phyloP scores from a whole-genome alignment of 2,888 invertebrate genomes.

The Tribolium freemani region DNA sequence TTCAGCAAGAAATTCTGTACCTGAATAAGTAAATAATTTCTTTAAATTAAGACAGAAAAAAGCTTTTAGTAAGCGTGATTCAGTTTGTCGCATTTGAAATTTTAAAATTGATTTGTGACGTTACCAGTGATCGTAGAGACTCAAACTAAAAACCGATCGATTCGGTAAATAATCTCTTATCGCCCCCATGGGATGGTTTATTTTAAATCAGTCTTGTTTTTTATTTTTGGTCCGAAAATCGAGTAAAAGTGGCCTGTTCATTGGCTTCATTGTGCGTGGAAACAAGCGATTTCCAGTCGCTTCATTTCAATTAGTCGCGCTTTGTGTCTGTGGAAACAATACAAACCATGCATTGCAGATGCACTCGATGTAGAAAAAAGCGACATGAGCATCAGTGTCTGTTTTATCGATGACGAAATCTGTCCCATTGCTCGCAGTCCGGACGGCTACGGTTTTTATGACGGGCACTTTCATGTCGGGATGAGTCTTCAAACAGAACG shows the following conservation, averaged over 20 bases:
- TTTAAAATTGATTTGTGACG: not conserved
- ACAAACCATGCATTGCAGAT: slow-evolving; percentile 96
- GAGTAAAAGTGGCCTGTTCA: not conserved
- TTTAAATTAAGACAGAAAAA: not conserved
- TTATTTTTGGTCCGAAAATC: not conserved
- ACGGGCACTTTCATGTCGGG: slow-evolving; percentile 97
- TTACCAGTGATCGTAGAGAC: not conserved
- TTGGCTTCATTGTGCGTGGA: not conserved
- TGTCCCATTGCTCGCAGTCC: slow-evolving; percentile 80
- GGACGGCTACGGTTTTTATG: slow-evolving; percentile 84
- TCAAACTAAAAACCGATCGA: no score
- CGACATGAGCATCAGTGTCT: slow-evolving; percentile 95
- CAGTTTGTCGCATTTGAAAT: not conserved
- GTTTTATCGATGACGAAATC: slow-evolving; percentile 90
- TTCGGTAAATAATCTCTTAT: no score
- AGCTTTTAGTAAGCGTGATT: no score
- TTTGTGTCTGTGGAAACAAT: not conserved
- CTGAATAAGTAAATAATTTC: not conserved
- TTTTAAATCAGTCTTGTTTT: not conserved
- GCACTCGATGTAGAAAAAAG: slow-evolving; percentile 99
- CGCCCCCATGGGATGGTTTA: no score
- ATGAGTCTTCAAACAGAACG: slow-evolving; percentile 99
- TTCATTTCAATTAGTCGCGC: not conserved
- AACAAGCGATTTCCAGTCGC: not conserved
- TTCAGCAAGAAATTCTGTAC: not conserved